Evolutionary conservation across 2,797 vertebrate species (phyloP).

Genomic region (Pyrocephalus nanus): DNA sequence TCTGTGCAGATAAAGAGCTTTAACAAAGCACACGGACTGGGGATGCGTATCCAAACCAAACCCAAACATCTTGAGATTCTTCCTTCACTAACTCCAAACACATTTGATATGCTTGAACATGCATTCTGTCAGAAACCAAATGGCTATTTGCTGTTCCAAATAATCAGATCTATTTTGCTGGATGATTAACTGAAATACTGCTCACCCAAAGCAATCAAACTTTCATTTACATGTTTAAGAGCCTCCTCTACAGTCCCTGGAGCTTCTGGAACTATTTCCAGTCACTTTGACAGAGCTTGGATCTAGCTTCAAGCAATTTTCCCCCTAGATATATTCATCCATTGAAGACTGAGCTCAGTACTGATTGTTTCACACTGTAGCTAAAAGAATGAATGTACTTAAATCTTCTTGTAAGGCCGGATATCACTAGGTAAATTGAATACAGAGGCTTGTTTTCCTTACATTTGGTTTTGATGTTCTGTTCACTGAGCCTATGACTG

Average conservation of each 20-base stretch:
- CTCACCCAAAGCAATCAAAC: constrained; percentile 40
- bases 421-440: constrained; percentile 67
- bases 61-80: constrained; percentile 55
- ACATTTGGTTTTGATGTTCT: constrained; percentile 73
- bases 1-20: neutral
- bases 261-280: neutral
- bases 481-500: constrained; percentile 63
- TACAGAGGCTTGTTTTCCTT: constrained; percentile 66
- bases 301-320: neutral
- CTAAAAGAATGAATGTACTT: constrained; percentile 25
- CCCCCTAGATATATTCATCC: neutral
- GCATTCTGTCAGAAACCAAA: constrained; percentile 45
- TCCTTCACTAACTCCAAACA: constrained; percentile 63
- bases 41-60: constrained; percentile 41
- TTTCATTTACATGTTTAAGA: constrained; percentile 12
- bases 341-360: neutral
- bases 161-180: constrained; percentile 28
- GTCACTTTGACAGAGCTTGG: neutral
- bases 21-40: neutral
- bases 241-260: neutral
- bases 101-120: constrained; percentile 37
- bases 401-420: constrained; percentile 32
- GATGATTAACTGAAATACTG: constrained; percentile 41
- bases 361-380: constrained; percentile 49
- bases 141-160: constrained; percentile 39